Evolutionary conservation across 2,888 invertebrate genomes (phyloP), one percentile per base, ranked within the genome.

Genomic region (Xylocampa areola): DNA sequence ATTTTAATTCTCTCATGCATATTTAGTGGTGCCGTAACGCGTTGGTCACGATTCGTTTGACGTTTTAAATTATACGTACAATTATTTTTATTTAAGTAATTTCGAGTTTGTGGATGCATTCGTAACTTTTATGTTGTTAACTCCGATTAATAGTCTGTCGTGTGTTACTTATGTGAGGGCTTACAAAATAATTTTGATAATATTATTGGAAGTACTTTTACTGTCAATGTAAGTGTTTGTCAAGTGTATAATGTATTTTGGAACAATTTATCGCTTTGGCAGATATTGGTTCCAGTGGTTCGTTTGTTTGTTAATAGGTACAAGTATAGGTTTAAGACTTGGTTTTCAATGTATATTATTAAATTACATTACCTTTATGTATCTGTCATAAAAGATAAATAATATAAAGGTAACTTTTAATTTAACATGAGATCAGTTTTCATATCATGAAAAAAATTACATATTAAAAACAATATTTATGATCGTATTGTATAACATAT

Each of bases 1-100:
- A 87, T 87, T 89, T 88, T 88, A 90, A 90, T 89, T 82, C 83
- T 69, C 85, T 89, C 88, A 90, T 90, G 85, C 85, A 90, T 90
- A 90, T 90, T 87, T 84, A 89, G 80, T 68, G 71, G 77, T 60
- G 16, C 59, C 47, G 77, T 78, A 77, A 79, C 77, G 79, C 84
- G 80, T 81, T 84, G 86, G 68, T 87, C 89, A 87, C 86, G 88
- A 82, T 54, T 70, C 59, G 65, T 76, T 76, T 81, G 79, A 79
- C 74, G 63, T 73, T 73, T 76, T 78, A 77, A 82, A 68, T 74
- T 73, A 79, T 71, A 69, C 59, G 68, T 73, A 73, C 69, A 71
- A 72, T 75, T 77, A 76, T 73, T 80, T 80, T 71, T 68, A 60
- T 71, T 55, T 57, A 61, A 62, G 77, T 77, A 59, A 71, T 68